Evolutionary conservation across 2,113 vertebrate genomes (phyloP).

Genomic region (Rhinoptilus africanus): DNA sequence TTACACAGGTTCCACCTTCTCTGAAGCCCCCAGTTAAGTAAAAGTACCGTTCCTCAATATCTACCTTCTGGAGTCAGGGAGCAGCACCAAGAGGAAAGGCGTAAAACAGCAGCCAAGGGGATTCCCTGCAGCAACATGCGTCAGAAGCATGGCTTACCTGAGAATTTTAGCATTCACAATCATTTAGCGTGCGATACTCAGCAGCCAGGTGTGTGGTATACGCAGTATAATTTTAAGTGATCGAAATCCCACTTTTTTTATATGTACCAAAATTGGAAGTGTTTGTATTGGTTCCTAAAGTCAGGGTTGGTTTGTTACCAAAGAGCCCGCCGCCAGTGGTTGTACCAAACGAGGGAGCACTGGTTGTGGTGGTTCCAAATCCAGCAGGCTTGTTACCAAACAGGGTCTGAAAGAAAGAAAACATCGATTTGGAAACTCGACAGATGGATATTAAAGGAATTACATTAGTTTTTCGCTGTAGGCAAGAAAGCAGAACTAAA

Average conservation of each 20-base stretch:
- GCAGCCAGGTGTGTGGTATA: conserved; percentile 25
- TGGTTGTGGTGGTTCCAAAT: conserved; percentile 94
- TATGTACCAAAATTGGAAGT: conserved; percentile 78
- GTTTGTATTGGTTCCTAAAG: conserved; percentile 78
- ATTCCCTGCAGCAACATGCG: not conserved
- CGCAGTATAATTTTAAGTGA: conserved; percentile 30
- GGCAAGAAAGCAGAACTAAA: not conserved
- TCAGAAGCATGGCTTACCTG: not conserved
- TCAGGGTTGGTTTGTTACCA: conserved; percentile 83
- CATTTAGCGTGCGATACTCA: not conserved
- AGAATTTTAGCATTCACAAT: not conserved
- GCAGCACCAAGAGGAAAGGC: not conserved
- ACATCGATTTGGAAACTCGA: not conserved
- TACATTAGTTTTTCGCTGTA: accelerated
- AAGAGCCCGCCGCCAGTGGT: conserved; percentile 85
- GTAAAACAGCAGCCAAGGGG: not conserved
- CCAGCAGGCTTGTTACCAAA: conserved; percentile 91
- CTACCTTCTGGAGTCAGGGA: not conserved
- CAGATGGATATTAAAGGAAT: accelerated
- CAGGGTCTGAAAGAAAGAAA: conserved; percentile 77
- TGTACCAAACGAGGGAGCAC: conserved; percentile 88
- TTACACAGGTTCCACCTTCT: not conserved
- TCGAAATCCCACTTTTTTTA: not conserved
- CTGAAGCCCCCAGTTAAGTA: not conserved
- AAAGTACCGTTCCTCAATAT: too few relatives aligned